phyloP scores from a whole-genome alignment of 2,888 invertebrate genomes.

The Steinernema hermaphroditum region DNA sequence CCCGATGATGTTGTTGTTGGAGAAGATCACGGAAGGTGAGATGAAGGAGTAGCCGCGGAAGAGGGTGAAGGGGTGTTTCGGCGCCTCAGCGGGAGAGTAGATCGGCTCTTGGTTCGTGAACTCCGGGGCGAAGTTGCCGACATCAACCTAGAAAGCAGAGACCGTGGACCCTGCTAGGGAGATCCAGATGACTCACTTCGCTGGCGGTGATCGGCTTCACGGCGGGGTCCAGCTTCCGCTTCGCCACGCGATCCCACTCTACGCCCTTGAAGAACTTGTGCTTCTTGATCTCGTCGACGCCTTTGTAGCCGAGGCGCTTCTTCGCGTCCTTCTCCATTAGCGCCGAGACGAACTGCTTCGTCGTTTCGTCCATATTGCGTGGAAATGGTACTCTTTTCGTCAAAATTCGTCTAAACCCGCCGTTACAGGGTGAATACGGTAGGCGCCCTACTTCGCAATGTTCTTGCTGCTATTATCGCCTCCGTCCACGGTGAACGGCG shows the following conservation, averaged over 20 bases:
- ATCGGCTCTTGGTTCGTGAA: slow-evolving; percentile 89
- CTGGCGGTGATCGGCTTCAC: slow-evolving; percentile 83
- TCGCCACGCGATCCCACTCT: slow-evolving; percentile 81
- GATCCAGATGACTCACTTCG: slow-evolving; percentile 51
- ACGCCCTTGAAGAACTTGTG: slow-evolving; percentile 70
- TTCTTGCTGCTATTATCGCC: slow-evolving; percentile 90
- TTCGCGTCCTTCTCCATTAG: slow-evolving; percentile 87
- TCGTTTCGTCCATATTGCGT: slow-evolving; percentile 76
- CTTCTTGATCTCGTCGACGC: slow-evolving; percentile 84
- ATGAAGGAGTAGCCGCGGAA: slow-evolving; percentile 84
- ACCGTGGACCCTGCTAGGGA: background rate
- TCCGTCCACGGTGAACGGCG: slow-evolving; percentile 94
- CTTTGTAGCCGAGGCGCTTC: slow-evolving; percentile 82
- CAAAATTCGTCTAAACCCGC: slow-evolving; percentile 76
- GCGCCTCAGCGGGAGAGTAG: slow-evolving; percentile 87
- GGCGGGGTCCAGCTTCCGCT: slow-evolving; percentile 81
- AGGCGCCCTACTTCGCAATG: slow-evolving; percentile 76
- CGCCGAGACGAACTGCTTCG: slow-evolving; percentile 79
- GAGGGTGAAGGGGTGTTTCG: slow-evolving; percentile 70
- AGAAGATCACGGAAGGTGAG: slow-evolving; percentile 84
- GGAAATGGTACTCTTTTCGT: slow-evolving; percentile 87
- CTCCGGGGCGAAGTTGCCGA: slow-evolving; percentile 93
- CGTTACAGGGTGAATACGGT: background rate
- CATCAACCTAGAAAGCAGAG: slow-evolving; percentile 71
- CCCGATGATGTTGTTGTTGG: slow-evolving; percentile 75